Conservation (phyloP, 1,140 invertebrate species). For the Bradysia coprophila region DNA sequence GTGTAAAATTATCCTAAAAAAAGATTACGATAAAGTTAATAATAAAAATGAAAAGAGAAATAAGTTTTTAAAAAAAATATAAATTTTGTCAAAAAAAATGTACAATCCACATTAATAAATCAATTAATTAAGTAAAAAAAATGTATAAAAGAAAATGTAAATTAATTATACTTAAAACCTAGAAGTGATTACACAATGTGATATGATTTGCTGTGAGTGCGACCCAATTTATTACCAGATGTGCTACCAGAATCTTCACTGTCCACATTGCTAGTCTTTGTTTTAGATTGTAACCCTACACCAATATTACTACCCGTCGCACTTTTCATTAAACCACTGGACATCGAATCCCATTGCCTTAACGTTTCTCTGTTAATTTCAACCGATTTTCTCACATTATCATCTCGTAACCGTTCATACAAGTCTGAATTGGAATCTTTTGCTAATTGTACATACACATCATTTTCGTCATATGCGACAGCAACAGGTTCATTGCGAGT, state of each 20-base stretch:
- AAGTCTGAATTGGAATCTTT: constrained; percentile 13
- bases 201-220: neutral
- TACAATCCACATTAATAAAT: too few species aligned
- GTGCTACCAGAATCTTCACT: neutral
- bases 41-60: too few species aligned
- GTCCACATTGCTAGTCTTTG: constrained; percentile 4
- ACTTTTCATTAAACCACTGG: constrained; percentile 43
- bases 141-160: too few species aligned
- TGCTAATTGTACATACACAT: constrained; percentile 36
- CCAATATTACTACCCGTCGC: constrained; percentile 2
- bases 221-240: neutral
- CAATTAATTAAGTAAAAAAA: too few species aligned
- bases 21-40: too few species aligned
- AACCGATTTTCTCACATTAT: constrained; percentile 27
- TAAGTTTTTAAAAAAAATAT: too few species aligned
- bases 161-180: too few species aligned
- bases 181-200: constrained; percentile 3
- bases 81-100: too few species aligned
- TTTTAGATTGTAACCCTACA: neutral
- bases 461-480: constrained; percentile 25
- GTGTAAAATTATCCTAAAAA: too few species aligned
- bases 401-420: constrained; percentile 20
- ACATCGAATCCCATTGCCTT: constrained; percentile 72
- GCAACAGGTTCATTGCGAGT: too few species aligned
- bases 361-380: constrained; percentile 70